These are phyloP conservation scores for Brachionus rubens DNA, from an alignment of 1,140 invertebrate genomes.

Conservation along the genomic window DNA sequence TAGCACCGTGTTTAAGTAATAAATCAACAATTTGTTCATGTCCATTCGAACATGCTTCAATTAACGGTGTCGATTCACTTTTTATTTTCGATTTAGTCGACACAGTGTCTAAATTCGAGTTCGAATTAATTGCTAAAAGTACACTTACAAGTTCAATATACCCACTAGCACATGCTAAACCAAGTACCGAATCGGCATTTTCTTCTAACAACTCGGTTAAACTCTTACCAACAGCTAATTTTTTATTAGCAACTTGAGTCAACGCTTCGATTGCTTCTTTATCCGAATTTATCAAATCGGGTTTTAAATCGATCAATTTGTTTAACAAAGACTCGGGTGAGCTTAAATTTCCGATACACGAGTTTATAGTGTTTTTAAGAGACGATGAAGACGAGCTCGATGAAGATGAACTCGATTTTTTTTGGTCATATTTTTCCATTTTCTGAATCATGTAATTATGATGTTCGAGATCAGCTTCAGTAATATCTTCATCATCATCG, in stretches of 20 bases:
- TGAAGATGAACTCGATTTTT: not conserved
- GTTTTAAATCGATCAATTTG: constrained; percentile 23
- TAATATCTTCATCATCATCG: not conserved
- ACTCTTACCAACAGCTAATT: constrained; percentile 45
- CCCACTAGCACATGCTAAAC: constrained; percentile 56
- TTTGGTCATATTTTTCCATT: not conserved
- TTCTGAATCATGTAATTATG: constrained; percentile 27
- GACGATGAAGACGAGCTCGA: not conserved
- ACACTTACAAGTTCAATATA: constrained; percentile 68
- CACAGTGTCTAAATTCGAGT: constrained; percentile 75
- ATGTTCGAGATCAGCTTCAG: not conserved
- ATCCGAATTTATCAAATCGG: not conserved
- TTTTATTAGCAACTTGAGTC: constrained; percentile 33
- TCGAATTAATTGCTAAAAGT: constrained; percentile 60
- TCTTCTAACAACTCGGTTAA: constrained; percentile 37
- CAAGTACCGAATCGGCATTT: constrained; percentile 31
- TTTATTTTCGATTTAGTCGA: constrained; percentile 77
- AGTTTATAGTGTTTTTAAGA: constrained; percentile 10
- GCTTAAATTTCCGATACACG: constrained; percentile 17
- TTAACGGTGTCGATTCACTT: constrained; percentile 96
- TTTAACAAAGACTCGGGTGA: not conserved
- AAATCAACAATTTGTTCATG: constrained; percentile 87
- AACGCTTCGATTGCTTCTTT: not conserved
- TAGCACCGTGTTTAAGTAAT: constrained; percentile 82
- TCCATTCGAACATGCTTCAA: constrained; percentile 94